Percentiles rank a stretch among this genome's conserved stretches.
Evolutionary conservation across 2,797 vertebrate species (phyloP).

Genomic region (Acanthurus tractus): DNA sequence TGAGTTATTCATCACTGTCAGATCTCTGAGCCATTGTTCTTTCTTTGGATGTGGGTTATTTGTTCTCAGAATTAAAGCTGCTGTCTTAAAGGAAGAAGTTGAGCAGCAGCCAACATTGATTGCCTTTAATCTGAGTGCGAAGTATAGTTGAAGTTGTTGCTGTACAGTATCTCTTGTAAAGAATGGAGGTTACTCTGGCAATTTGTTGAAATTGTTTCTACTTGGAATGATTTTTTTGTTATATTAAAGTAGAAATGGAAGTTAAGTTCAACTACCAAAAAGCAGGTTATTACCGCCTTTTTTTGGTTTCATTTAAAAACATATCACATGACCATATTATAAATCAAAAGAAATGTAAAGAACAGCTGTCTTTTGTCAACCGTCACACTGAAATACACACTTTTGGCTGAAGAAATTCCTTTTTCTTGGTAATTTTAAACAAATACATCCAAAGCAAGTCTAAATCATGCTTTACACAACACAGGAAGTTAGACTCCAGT

Average conservation of each 20-base stretch:
- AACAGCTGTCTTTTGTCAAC: neutral
- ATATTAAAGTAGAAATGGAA: neutral
- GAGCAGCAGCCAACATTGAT: slow-evolving; percentile 6
- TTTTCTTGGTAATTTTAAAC: neutral
- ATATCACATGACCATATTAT: neutral
- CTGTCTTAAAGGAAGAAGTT: slow-evolving; percentile 1
- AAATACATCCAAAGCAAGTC: neutral
- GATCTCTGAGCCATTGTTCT: slow-evolving; percentile 20
- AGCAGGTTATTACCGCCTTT: neutral
- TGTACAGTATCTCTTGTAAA: neutral
- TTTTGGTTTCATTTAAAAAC: neutral
- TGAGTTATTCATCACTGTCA: slow-evolving; percentile 27
- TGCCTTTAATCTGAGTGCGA: slow-evolving; percentile 12
- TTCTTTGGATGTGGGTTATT: neutral
- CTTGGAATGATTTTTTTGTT: neutral
- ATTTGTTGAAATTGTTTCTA: neutral
- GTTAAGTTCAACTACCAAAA: neutral
- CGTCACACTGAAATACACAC: no score
- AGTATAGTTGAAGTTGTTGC: neutral
- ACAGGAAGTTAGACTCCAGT: neutral
- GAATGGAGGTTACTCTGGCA: neutral
- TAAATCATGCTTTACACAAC: neutral
- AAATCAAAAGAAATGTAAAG: neutral
- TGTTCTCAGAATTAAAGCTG: slow-evolving; percentile 13
- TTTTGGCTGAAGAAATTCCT: neutral